Percentiles rank a stretch among this genome's conserved stretches.
Conservation (phyloP, 2,888 invertebrate genomes). For the Sceliomorpha sp. region DNA sequence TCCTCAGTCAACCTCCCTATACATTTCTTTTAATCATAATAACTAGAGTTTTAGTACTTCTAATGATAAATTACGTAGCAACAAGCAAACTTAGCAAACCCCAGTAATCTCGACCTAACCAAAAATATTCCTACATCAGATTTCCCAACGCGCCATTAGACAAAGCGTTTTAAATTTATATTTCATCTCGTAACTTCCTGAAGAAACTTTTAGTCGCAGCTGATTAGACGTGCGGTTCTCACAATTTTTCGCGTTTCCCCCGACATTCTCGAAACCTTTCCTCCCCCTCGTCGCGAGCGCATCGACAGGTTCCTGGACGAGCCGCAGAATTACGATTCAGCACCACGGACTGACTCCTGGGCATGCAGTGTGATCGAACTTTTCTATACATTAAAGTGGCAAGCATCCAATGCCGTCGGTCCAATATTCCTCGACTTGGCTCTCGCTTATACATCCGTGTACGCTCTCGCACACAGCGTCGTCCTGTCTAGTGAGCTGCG, state of each 20-base stretch:
- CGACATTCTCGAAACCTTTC: conserved; percentile 52
- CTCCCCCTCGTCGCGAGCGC: conserved; percentile 52
- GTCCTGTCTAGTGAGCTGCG: conserved; percentile 78
- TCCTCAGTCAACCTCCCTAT: too few relatives aligned
- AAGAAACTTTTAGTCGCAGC: conserved; percentile 17
- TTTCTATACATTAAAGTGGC: conserved; percentile 70
- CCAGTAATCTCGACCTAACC: too few relatives aligned
- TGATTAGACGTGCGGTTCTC: conserved; percentile 44
- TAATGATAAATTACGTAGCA: too few relatives aligned
- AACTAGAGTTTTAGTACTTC: too few relatives aligned
- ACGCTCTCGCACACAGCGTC: conserved; percentile 57
- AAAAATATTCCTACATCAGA: too few relatives aligned
- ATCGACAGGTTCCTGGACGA: conserved; percentile 58
- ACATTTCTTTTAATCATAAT: too few relatives aligned
- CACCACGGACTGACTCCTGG: conserved; percentile 40
- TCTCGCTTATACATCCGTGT: conserved; percentile 58
- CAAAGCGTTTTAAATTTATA: too few relatives aligned
- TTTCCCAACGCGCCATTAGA: too few relatives aligned
- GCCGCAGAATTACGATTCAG: conserved; percentile 53
- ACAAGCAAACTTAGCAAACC: too few relatives aligned
- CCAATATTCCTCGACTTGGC: conserved; percentile 61
- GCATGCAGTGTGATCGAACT: conserved; percentile 55
- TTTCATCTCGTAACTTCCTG: conserved; percentile 1
- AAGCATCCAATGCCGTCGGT: conserved; percentile 65
- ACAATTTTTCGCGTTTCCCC: conserved; percentile 47